These are phyloP conservation scores for Haliclona indistincta DNA, from an alignment of 37 sponge, comb jelly and placozoan genomes.

Conservation along the genomic window DNA sequence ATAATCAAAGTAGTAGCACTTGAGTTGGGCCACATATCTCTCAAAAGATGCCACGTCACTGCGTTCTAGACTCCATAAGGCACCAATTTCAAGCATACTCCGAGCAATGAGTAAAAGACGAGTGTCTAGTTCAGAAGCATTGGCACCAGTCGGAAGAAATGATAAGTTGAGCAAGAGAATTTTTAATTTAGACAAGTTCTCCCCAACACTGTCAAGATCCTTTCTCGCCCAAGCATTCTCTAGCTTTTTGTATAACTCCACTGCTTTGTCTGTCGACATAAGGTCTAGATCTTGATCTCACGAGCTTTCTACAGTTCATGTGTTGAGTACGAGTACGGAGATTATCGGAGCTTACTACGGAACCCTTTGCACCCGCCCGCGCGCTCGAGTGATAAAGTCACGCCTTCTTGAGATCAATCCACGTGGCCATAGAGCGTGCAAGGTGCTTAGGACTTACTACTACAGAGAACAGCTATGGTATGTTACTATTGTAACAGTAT, in stretches of 20 bases:
- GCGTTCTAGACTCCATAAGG: constrained; percentile 88
- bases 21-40: constrained; percentile 93
- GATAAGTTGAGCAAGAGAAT: constrained; percentile 52
- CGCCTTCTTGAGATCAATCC: too few species aligned
- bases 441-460: not conserved
- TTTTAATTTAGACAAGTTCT: constrained; percentile 52
- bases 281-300: too few species aligned
- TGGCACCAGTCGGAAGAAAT: constrained; percentile 60
- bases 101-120: constrained; percentile 69
- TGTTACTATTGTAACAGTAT: too few species aligned
- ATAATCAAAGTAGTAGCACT: constrained; percentile 94
- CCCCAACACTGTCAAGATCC: constrained; percentile 39
- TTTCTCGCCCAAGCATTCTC: constrained; percentile 63
- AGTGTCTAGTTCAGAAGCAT: constrained; percentile 27
- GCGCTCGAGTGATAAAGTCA: too few species aligned
- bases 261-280: too few species aligned
- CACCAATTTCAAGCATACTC: constrained; percentile 93
- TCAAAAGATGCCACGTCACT: constrained; percentile 86
- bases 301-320: too few species aligned
- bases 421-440: constrained; percentile 1
- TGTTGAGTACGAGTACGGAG: too few species aligned
- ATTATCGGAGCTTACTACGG: too few species aligned
- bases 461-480: too few species aligned
- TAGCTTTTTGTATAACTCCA: constrained; percentile 52
- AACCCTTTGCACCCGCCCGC: too few species aligned